phyloP scores from a whole-genome alignment of 2,888 invertebrate species.

The Acleris holmiana region DNA sequence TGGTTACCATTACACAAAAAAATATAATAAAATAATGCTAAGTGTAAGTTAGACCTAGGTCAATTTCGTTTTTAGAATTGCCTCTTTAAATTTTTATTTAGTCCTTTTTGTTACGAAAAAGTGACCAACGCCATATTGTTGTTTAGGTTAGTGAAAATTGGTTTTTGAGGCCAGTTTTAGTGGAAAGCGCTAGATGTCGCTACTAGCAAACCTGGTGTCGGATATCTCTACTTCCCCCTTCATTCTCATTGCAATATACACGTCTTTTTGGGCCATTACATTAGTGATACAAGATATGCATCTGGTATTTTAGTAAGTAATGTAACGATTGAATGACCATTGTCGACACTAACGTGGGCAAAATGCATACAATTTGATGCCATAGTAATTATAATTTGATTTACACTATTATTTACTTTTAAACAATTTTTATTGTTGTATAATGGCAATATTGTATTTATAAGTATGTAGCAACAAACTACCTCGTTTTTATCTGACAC shows the following conservation, averaged over 20 bases:
- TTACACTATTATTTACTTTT: too few species aligned
- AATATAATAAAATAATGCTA: conserved; percentile 18
- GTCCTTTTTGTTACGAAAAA: conserved; percentile 33
- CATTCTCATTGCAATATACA: neutral
- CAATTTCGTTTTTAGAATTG: conserved; percentile 14
- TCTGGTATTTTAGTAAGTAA: too few species aligned
- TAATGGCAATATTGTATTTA: too few species aligned
- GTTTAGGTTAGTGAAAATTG: conserved; percentile 20
- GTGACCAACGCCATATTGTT: conserved; percentile 35
- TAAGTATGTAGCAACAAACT: neutral
- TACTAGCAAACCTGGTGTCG: neutral
- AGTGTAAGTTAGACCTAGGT: conserved; percentile 26
- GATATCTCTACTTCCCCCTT: neutral
- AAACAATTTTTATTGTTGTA: too few species aligned
- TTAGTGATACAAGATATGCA: too few species aligned
- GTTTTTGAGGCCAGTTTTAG: conserved; percentile 12
- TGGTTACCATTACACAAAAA: conserved; percentile 33
- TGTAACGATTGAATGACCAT: too few species aligned
- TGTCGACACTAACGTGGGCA: too few species aligned
- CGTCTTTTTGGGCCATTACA: too few species aligned
- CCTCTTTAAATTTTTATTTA: conserved; percentile 16
- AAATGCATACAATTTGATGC: too few species aligned
- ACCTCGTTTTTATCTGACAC: neutral
- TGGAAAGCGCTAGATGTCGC: conserved; percentile 11
- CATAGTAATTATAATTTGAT: too few species aligned